Evolutionary conservation across 2,113 vertebrate species (phyloP), one percentile per base, ranked within the genome.

Genomic region (Thunnus thynnus): DNA sequence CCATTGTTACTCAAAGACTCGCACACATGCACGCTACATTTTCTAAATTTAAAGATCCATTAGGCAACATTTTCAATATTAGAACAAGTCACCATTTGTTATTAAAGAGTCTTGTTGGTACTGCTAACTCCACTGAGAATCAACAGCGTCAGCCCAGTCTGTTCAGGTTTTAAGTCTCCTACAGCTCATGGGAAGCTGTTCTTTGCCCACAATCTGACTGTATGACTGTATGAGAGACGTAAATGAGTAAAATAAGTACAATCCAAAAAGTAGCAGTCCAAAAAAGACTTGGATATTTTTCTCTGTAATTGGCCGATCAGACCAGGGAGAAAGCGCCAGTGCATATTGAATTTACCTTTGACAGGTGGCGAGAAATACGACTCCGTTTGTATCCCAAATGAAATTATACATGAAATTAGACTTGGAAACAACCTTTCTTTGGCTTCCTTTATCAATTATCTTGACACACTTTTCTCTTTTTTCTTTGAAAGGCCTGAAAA

Each of bases 361-460:
- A 67, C 82, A 82, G 82, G 73, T 78, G 55, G 69, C 0, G 3
- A 78, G 70, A 78, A 72, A 81, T 75, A 22, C 1, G 14, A 72
- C 57, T 66, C 20, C 16, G 27, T 17, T 18, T 69, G 2, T 25
- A 55, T 83, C 12, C 61, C 14, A 73, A 72, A 67, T 65, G 0
- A 78, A 83, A 81, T 77, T 66, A 81, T 67, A 78, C 64, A 72
- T 73, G 4, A 77, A 76, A 82, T 82, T 65, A 50, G 1, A 58
- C n/a, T 73, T 76, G 52, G 11, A 84, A 54, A 69, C 58, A 3
- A 61, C 20, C 36, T 61, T 78, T 64, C 22, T 57, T 64, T 72
- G 74, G 17, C 41, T 41, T 16, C 20, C 16, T 30, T 72, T 54
- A 8, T 32, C 63, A 62, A 41, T 36, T 2, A 20, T 55, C 27